Percentiles rank a stretch among this genome's conserved stretches.
Conservation (phyloP, 2,113 vertebrate genomes). For the Seriola dumerili region DNA sequence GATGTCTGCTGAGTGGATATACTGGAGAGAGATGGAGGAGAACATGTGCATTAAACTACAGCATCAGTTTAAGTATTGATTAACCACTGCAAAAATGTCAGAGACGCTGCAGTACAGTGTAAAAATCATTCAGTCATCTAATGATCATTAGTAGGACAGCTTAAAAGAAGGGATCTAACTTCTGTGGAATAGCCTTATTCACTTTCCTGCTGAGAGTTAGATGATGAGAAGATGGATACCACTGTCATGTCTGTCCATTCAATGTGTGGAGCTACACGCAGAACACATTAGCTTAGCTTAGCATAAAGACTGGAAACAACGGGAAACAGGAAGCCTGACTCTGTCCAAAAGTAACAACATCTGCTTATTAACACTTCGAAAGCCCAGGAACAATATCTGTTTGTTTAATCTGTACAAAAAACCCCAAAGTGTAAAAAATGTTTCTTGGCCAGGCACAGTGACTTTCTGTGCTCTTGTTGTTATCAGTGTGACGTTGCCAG, state of each 20-base stretch:
- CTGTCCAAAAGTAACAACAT: no score
- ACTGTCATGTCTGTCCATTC: not conserved
- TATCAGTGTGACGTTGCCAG: no score
- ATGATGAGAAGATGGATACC: not conserved
- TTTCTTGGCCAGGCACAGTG: not conserved
- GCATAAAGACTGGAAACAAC: no score
- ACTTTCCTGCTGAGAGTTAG: not conserved
- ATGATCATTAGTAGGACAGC: not conserved
- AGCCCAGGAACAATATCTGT: no score
- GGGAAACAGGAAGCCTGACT: no score
- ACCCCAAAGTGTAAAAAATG: no score
- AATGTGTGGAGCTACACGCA: not conserved
- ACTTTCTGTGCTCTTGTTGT: not conserved
- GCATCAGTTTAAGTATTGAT: not conserved
- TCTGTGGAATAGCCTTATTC: not conserved
- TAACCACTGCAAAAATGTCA: not conserved
- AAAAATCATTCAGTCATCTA: not conserved
- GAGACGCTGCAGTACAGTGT: not conserved
- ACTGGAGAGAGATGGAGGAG: slow-evolving; percentile 83
- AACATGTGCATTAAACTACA: slow-evolving; percentile 33
- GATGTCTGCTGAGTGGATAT: slow-evolving; percentile 98
- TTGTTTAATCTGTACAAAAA: no score
- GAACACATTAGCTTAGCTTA: no score
- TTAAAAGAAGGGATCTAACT: no score
- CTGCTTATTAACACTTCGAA: not conserved